phyloP scores from a whole-genome alignment of 2,797 vertebrate species.

The Spondyliosoma cantharus region DNA sequence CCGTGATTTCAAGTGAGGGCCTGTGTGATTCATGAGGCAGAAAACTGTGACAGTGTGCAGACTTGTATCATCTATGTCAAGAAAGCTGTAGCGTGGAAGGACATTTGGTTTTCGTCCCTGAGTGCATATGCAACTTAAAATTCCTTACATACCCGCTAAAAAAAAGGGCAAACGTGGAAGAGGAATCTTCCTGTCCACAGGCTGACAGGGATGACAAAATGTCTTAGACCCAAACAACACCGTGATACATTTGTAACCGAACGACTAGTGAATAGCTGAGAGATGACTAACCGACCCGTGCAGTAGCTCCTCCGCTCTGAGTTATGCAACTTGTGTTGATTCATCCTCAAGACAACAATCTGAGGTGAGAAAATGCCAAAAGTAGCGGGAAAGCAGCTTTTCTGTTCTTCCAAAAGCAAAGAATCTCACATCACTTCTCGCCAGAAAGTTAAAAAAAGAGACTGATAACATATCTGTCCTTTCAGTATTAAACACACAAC shows the following conservation, averaged over 20 bases:
- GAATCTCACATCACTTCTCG: rapidly evolving
- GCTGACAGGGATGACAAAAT: neutral
- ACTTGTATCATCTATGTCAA: slow-evolving; percentile 15
- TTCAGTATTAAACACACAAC: too few relatives aligned
- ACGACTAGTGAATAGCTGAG: slow-evolving; percentile 5
- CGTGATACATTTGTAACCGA: slow-evolving; percentile 11
- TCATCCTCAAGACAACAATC: neutral
- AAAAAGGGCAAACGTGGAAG: neutral
- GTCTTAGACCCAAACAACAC: neutral
- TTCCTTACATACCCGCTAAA: neutral
- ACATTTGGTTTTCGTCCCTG: too few relatives aligned
- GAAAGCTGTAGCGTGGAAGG: too few relatives aligned
- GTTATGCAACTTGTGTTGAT: slow-evolving; percentile 39
- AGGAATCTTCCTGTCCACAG: neutral
- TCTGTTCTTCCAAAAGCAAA: slow-evolving; percentile 7
- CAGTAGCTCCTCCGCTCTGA: neutral
- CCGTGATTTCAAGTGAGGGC: slow-evolving; percentile 55
- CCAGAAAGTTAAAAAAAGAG: neutral
- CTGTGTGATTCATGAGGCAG: slow-evolving; percentile 34
- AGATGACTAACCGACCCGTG: slow-evolving; percentile 11
- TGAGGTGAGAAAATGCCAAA: neutral
- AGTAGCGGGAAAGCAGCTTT: neutral
- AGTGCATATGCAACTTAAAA: neutral
- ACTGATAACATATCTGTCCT: neutral
- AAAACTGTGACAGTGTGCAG: slow-evolving; percentile 18